These are phyloP conservation scores for Cyprinus carpio DNA, from an alignment of 2,113 vertebrate genomes.

Conservation along the genomic window DNA sequence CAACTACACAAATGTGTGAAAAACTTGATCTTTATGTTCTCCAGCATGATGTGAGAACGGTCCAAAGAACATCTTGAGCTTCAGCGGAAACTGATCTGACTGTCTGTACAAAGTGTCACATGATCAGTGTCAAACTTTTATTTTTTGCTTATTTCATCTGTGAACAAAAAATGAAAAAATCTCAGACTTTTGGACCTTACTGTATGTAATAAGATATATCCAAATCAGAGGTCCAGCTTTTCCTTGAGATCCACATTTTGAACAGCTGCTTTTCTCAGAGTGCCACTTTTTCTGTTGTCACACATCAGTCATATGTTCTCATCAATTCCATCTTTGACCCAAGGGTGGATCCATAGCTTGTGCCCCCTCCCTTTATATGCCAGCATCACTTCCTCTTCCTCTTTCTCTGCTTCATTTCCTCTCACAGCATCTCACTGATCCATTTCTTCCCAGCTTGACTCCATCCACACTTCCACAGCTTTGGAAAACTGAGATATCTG, in stretches of 20 bases:
- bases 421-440: background rate
- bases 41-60: background rate
- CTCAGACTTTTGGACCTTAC: background rate
- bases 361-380: background rate
- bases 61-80: background rate
- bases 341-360: background rate
- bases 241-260: background rate
- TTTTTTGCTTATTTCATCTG: background rate
- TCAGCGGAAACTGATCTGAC: background rate
- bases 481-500: conserved; percentile 68
- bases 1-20: background rate
- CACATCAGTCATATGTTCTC: background rate
- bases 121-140: background rate
- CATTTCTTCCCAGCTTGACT: conserved; percentile 21
- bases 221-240: conserved; percentile 3
- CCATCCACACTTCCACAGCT: conserved; percentile 67
- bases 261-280: background rate
- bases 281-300: conserved; percentile 9
- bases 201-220: background rate
- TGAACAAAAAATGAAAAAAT: background rate
- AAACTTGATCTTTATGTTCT: background rate
- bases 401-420: conserved; percentile 15
- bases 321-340: conserved; percentile 24
- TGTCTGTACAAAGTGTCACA: background rate
- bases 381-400: background rate